A percentile compares a stretch with the other conserved stretches of the same genome.
Evolutionary conservation across 1,140 invertebrate species (phyloP).

Genomic region (Drosophila arizonae): DNA sequence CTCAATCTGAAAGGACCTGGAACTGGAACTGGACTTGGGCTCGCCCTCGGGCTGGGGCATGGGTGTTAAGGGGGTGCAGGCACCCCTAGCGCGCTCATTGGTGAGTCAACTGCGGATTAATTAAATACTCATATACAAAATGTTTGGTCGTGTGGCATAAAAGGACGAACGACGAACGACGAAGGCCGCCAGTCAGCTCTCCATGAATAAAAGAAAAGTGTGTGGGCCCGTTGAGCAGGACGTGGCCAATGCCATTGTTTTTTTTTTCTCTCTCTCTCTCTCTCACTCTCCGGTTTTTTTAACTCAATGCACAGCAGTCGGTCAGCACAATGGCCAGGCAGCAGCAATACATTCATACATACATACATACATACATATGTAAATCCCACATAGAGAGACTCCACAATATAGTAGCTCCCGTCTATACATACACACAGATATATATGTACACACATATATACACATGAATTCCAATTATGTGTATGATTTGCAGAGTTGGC

Average conservation of each 20-base stretch:
- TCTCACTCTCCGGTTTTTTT: slow-evolving; percentile 19
- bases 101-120: slow-evolving; percentile 77
- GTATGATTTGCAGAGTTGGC: slow-evolving; percentile 73
- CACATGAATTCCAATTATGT: slow-evolving; percentile 73
- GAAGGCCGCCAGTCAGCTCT: slow-evolving; percentile 10
- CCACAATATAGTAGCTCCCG: not conserved
- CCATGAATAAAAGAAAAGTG: slow-evolving; percentile 48
- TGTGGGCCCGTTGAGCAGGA: slow-evolving; percentile 31
- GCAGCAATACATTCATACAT: not conserved
- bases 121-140: slow-evolving; percentile 79
- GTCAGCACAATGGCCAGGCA: slow-evolving; percentile 51
- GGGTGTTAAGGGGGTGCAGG: slow-evolving; percentile 1
- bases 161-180: slow-evolving; percentile 28
- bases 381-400: slow-evolving; percentile 2
- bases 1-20: slow-evolving; percentile 20
- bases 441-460: slow-evolving; percentile 4
- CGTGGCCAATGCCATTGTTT: slow-evolving; percentile 70
- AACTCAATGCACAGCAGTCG: slow-evolving; percentile 59
- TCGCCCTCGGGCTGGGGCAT: not conserved
- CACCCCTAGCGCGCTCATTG: slow-evolving; percentile 53
- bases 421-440: slow-evolving; percentile 9
- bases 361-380: slow-evolving; percentile 4
- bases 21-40: too few relatives aligned
- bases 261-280: slow-evolving; percentile 3
- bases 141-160: slow-evolving; percentile 57